Percentiles rank a stretch among this genome's conserved stretches.
Evolutionary conservation across 1,140 invertebrate genomes (phyloP).

Genomic region (Formica exsecta): DNA sequence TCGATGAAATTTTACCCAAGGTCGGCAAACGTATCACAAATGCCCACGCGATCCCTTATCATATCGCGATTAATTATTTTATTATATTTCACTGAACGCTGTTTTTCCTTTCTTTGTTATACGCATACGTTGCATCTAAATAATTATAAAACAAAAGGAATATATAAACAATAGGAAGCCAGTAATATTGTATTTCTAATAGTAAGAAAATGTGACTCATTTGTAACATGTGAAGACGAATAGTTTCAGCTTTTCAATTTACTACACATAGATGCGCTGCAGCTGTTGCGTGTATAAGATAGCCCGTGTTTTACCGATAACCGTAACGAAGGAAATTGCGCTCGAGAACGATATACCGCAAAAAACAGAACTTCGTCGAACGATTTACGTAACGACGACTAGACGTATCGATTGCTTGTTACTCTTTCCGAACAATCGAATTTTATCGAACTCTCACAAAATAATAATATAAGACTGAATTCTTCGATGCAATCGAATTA

Average conservation of each 20-base stretch:
- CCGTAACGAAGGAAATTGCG: slow-evolving; percentile 25
- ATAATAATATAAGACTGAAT: background rate
- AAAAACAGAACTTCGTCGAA: background rate
- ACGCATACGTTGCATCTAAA: background rate
- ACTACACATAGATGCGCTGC: background rate
- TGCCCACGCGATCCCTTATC: slow-evolving; percentile 1
- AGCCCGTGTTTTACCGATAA: slow-evolving; percentile 34
- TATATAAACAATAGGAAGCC: no score
- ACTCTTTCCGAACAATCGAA: background rate
- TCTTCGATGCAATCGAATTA: background rate
- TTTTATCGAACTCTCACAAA: background rate
- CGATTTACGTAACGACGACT: slow-evolving; percentile 6
- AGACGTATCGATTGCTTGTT: background rate
- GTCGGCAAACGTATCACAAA: slow-evolving; percentile 42
- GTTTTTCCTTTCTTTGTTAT: background rate
- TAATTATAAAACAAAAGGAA: background rate
- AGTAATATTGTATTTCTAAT: slow-evolving; percentile 21
- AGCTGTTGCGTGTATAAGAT: slow-evolving; percentile 21
- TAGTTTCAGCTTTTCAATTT: slow-evolving; percentile 5
- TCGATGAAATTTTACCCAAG: slow-evolving; percentile 44
- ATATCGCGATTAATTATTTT: slow-evolving; percentile 11
- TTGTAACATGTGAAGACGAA: background rate
- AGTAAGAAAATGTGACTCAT: slow-evolving; percentile 16
- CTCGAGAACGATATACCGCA: slow-evolving; percentile 7
- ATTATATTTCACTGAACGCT: background rate